Base-by-base conservation (phyloP, 2,888 invertebrate genomes). In the Campoletis raptor region DNA sequence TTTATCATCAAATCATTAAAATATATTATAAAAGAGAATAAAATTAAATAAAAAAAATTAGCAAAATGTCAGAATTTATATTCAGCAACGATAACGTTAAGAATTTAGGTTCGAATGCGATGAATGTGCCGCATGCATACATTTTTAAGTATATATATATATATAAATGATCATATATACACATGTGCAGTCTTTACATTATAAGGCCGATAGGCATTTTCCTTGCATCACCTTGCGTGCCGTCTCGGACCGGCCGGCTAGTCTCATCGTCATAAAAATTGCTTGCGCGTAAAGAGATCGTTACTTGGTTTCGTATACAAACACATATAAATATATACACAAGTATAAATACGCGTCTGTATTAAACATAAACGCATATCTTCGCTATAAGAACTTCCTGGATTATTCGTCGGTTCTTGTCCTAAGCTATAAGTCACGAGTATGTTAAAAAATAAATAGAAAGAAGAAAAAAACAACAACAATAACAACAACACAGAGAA, bases 211-310 rank as follows among this genome's bases (percentile, higher is more conserved):
- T 90, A 42, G 37, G 90, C 61, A 78, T 72, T 40, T 74, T 57
- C 15, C 57, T 61, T 64, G 30, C 91, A 91, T 92, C 91, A 91
- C 91, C 89, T 94, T 89, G 94, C 94, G 94, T 94, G 94, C 91
- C 91, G 92, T 88, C 87, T 92, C 91, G 91, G 91, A 84, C 90
- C 92, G 93, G 92, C 91, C 92, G 89, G 91, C 90, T 92, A 92
- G 91, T 89, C 93, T 90, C 66, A 36, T 77, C 91, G 92, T 93
- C 93, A 90, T 94, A 93, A 94, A 94, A 94, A 93, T 94, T 93
- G 93, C 93, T 91, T 93, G 93, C 92, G 92, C 94, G 94, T 93
- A 93, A 94, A 94, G 93, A 93, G 92, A 93, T 94, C 91, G 93
- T 92, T 93, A 90, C 89, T 90, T 87, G 90, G 9, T 37, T 54